Evolutionary conservation across 1,140 invertebrate genomes (phyloP), one percentile per base, ranked within the genome.

Genomic region (Drosophila leontia): DNA sequence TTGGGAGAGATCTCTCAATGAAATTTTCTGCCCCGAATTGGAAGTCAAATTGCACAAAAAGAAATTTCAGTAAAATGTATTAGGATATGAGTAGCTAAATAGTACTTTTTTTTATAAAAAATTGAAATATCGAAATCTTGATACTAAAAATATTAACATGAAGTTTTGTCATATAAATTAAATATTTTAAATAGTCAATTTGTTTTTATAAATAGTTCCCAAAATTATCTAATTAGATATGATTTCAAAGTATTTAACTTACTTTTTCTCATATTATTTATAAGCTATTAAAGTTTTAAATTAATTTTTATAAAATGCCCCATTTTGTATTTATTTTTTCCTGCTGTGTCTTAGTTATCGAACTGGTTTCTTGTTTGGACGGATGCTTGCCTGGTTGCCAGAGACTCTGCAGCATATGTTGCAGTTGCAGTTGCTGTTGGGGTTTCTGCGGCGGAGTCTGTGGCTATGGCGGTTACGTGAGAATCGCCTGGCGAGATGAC

Each of bases 341-440:
- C 47, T n/a, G 13, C 13, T 13, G 34, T 56, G 34, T 37, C 13
- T 23, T 15, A 13, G 78, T 75, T 86, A 81, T 58, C 68, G 53
- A 85, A 85, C 82, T 83, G 82, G 82, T 85, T 56, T 56, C 53
- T 56, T 56, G 53, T 56, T 56, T 56, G 53, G 53, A 56, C 15
- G 53, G 53, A 56, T 56, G 53, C 53, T 56, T 37, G 51, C 51
- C 12, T 65, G 71, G 57, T 58, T 45, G 60, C 11, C 41, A 8
- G 44, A 53, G 60, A 47, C 62, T 69, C 55, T 60, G 78, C 82
- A 86, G 70, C 82, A 85, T 85, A 78, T 85, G 82, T 75, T 80
- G 71, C 62, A 41, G 48, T 57, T 70, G 65, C 29, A 23, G 26
- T 41, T 76, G 64, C 68, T 59, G 72, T 47, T 60, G 53, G 29